Base-by-base conservation (phyloP, 2,888 invertebrate species). In the Mellilla xanthometata region DNA sequence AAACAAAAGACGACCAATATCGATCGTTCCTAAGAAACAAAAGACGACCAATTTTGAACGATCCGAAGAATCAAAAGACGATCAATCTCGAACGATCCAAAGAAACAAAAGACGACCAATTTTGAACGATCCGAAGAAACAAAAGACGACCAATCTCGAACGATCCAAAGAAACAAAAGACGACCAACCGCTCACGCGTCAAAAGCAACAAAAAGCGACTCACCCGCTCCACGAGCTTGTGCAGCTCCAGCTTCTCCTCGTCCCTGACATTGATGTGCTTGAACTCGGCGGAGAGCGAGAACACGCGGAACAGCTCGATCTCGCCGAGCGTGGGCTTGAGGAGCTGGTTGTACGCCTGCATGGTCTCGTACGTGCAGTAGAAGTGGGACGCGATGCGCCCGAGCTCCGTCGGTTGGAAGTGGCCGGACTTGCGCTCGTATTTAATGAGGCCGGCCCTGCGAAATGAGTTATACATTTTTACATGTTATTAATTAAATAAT, bases 371-470 rank as follows among this genome's bases (percentile, higher is more conserved):
- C 0, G 99, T 98, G 73, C 98, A 97, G 85, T 99, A 99, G 91
- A 96, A 99, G 89, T 99, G 99, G 0, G 98, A 98, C 2, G 99
- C 97, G 70, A 99, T 99, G 24, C 99, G 93, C 1, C 99, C 99
- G 6, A 99, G 89, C 81, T 99, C 99, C 0, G 99, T 99, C 0
- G 96, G 94, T 72, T 96, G 93, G 59, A 93, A 91, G 60, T 95
- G 95, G 1, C 99, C 99, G 1, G 95, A 95, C 76, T 97, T 98
- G 8, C 97, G 92, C 65, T 99, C 99, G 79, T 99, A 99, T 61
- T 98, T 97, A 8, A 97, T 90, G 0, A 99, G 90, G n/a, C 98
- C 97, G 65, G 97, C 96, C 57, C 98, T 95, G 72, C 2, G 31
- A 41, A 42, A 2, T n/a, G n/a, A n/a, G n/a, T n/a, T n/a, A n/a